Conservation (phyloP, 37 sponge, comb jelly and placozoan genomes). For the Ephydatia muelleri region DNA sequence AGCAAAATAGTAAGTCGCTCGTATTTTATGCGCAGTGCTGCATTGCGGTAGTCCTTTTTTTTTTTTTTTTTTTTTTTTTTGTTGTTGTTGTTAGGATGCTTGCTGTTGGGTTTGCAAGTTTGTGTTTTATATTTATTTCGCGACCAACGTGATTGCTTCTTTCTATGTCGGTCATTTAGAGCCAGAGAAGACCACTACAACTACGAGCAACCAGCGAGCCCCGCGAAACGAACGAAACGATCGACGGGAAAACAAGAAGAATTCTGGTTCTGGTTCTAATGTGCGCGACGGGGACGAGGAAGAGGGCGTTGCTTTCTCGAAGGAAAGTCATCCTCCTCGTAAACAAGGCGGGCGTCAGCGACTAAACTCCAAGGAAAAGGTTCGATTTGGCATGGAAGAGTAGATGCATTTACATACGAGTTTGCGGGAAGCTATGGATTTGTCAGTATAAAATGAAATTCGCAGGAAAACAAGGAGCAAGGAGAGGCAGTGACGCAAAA, state of each 20-base stretch:
- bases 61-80: neutral
- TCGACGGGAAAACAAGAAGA: neutral
- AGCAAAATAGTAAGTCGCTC: neutral
- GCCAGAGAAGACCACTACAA: slow-evolving; percentile 4
- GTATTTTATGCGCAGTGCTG: neutral
- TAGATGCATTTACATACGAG: neutral
- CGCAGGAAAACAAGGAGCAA: neutral
- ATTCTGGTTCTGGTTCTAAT: neutral
- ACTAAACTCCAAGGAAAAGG: slow-evolving; percentile 43
- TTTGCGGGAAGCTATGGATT: neutral
- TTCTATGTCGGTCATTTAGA: neutral
- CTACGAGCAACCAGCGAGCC: neutral
- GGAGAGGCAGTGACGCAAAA: neutral
- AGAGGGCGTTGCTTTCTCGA: neutral
- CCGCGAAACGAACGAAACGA: slow-evolving; percentile 11
- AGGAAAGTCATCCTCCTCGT: neutral
- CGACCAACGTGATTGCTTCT: too few relatives aligned
- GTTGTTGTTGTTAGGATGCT: neutral
- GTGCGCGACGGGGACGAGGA: neutral
- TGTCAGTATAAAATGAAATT: neutral
- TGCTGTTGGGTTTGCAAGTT: neutral
- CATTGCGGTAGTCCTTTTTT: too few relatives aligned
- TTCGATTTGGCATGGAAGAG: neutral
- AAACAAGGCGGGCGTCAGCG: slow-evolving; percentile 21
- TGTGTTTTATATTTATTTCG: neutral